Evolutionary conservation across 2,113 vertebrate species (phyloP).

Genomic region (Raphicerus campestris): DNA sequence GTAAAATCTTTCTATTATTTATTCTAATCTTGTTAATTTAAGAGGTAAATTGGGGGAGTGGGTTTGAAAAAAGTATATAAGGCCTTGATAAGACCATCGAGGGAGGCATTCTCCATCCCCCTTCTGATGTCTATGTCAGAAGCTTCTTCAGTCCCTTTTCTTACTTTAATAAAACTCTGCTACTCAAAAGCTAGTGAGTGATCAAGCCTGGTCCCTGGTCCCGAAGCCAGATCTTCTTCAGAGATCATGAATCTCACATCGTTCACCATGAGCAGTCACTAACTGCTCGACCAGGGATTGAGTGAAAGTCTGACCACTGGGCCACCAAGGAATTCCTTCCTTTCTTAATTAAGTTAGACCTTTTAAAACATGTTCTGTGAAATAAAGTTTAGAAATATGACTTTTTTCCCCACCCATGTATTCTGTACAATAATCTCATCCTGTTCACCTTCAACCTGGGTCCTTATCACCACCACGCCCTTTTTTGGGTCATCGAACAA

Average conservation of each 20-base stretch:
- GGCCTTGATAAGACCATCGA: background rate
- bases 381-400: background rate
- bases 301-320: background rate
- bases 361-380: background rate
- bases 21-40: background rate
- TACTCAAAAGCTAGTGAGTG: background rate
- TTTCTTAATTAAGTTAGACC: background rate
- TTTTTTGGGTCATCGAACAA: background rate
- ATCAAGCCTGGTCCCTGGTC: background rate
- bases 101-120: background rate
- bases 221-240: background rate
- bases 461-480: background rate
- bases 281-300: background rate
- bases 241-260: background rate
- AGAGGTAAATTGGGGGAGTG: background rate
- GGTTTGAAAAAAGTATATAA: background rate
- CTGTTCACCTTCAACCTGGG: background rate
- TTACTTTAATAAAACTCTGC: background rate
- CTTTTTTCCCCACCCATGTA: no score
- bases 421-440: background rate
- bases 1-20: background rate
- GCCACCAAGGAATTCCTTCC: background rate
- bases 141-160: background rate
- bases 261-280: background rate
- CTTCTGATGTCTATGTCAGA: background rate